Conservation (phyloP, 64 coral and sea anemone genomes). For the Stichodactyla mertensii region DNA sequence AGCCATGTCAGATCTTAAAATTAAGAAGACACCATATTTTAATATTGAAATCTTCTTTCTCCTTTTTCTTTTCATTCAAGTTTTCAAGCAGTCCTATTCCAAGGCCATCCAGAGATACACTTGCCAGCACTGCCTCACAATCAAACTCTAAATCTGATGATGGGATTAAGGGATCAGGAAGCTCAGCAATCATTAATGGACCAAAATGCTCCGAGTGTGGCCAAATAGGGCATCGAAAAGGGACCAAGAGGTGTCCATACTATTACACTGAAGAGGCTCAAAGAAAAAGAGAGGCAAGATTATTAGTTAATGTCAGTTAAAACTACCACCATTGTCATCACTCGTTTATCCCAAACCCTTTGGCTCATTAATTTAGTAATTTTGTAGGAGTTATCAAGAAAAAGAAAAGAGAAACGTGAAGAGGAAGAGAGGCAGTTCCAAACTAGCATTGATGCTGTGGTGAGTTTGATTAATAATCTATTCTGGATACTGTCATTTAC, state of each 20-base stretch:
- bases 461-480: neutral
- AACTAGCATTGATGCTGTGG: constrained; percentile 25
- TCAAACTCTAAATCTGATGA: neutral
- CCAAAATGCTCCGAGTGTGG: constrained; percentile 48
- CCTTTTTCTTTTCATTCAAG: neutral
- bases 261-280: constrained; percentile 42
- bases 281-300: constrained; percentile 36
- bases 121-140: neutral
- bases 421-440: constrained; percentile 41
- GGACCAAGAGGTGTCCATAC: constrained; percentile 29
- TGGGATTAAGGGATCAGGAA: neutral
- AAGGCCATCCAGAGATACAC: neutral
- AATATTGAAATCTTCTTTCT: no score
- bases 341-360: no score
- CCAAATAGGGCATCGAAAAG: constrained; percentile 37
- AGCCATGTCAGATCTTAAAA: neutral
- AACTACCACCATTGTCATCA: no score
- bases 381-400: constrained; percentile 35
- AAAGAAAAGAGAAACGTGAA: constrained; percentile 45
- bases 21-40: neutral
- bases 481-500: no score
- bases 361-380: neutral
- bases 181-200: neutral
- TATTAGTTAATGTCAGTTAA: neutral
- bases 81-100: neutral